Evolutionary conservation across 2,797 vertebrate species (phyloP), one percentile per base, ranked within the genome.

Genomic region (Philypnodon macrostomus): DNA sequence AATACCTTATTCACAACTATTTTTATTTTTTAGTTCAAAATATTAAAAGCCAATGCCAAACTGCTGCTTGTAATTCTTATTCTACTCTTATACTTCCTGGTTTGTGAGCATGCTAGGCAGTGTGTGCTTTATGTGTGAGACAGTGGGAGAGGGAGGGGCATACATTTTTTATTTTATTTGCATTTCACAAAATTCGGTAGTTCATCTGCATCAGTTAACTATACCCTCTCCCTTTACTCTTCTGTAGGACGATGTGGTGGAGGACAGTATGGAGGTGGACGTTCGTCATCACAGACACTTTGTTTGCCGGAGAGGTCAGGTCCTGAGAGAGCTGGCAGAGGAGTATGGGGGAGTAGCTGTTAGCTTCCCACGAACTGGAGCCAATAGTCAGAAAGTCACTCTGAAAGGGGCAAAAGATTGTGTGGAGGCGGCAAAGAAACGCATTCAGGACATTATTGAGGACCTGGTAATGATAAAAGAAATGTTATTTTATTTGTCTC

Each of bases 371-470:
- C 86, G 88, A 2, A 91, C 88, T 0, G 91, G 91, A 1, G 78
- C 85, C 12, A 85, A 90, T 76, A 92, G 85, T 18, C 88, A 89
- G 70, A 77, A 72, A 14, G 80, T 94, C 65, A 90, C 77, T 2
- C 82, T 93, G 53, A 94, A 93, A 75, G 91, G 91, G 31, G 89
- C 91, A 12, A 90, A 90, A 60, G 88, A 92, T 70, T 93, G 91
- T 2, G 88, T 93, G 35, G 86, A 92, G 14, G 89, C 87, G 0
- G 90, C 90, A 23, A 93, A 91, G 70, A 90, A 77, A 54, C 81
- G 89, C 60, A 92, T 93, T 56, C 84, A 89, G 75, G 90, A 91
- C 66, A 87, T 92, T 44, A 87, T 92, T 11, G 73, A 81, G 34
- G 88, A 91, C 58, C 80, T 93, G 79, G 91, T 92, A 10, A 63